Base-by-base conservation (phyloP, 2,113 vertebrate species). In the Triplophysa tibetana region DNA sequence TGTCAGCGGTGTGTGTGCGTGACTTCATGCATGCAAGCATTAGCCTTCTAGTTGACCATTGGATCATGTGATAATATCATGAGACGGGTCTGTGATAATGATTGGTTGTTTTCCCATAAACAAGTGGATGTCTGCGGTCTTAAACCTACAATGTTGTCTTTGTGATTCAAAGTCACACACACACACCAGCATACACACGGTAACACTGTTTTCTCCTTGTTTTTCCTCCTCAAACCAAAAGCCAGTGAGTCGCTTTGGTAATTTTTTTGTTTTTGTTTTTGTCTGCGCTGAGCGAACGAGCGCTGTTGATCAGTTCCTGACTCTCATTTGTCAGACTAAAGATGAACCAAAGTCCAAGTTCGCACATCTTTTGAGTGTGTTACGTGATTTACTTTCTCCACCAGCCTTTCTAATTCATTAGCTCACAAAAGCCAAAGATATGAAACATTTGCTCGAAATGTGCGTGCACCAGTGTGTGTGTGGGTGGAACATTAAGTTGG, bases 61-160 rank as follows among this genome's bases (percentile, higher is more conserved):
- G 43, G 62, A 65, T 66, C 75, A 77, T 65, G 75, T 77, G 75
- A 77, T 45, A 8, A 65, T 65, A 66, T 77, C 75, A 77, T 54
- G 75, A 24, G 75, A 52, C 62, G 52, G 61, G 45, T 65, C 75
- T 33, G 45, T 77, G 45, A 65, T 65, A 76, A 52, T 65, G 48
- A 62, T 75, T 63, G 60, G 73, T 45, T 75, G 73, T 48, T 75
- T 75, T 75, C 21, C 58, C 73, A 19, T 63, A 63, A 75, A 75
- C 73, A 75, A 43, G 58, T 60, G 8, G 62, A 61, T 60, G 45
- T 19, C 62, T 65, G 61, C 24, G 8, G 48, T 54, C 61, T 65
- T 16, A 65, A 77, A 52, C 45, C 62, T 38, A 77, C 75, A 77
- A 77, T 77, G 62, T 54, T 24, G 62, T 65, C 75, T 77, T 77